Percentiles rank a stretch among this genome's conserved stretches.
phyloP scores from a whole-genome alignment of 2,113 vertebrate genomes.

The Rhinoderma darwinii region DNA sequence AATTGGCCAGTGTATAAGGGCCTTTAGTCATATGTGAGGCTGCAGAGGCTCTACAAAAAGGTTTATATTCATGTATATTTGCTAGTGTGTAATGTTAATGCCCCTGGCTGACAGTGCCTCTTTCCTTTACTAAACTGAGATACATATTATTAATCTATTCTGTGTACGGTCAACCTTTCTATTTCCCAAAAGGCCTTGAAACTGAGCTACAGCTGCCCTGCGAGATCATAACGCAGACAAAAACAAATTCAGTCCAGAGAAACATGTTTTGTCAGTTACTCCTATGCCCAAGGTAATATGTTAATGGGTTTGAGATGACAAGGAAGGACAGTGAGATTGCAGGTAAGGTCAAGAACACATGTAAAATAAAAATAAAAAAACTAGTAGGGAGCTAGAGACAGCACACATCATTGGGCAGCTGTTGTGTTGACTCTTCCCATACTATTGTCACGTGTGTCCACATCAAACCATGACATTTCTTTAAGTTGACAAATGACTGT shows the following conservation, averaged over 20 bases:
- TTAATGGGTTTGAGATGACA: constrained; percentile 36
- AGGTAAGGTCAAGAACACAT: constrained; percentile 37
- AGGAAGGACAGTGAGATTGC: constrained; percentile 16
- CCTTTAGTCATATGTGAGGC: neutral
- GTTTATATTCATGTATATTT: constrained; percentile 25
- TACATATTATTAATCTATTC: constrained; percentile 43
- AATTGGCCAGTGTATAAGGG: no score
- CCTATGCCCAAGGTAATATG: constrained; percentile 42
- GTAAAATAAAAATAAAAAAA: neutral
- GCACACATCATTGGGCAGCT: neutral
- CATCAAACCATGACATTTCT: constrained; percentile 18
- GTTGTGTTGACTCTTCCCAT: constrained; percentile 28
- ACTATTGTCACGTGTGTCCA: neutral
- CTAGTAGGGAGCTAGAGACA: neutral
- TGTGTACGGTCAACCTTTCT: constrained; percentile 32
- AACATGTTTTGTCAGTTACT: constrained; percentile 37
- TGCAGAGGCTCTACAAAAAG: neutral
- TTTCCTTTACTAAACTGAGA: neutral
- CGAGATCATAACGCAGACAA: constrained; percentile 5
- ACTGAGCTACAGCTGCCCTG: constrained; percentile 32
- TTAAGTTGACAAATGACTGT: constrained; percentile 29
- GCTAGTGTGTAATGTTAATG: neutral
- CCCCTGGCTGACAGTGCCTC: constrained; percentile 4
- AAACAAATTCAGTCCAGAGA: constrained; percentile 31
- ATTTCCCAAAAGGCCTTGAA: constrained; percentile 19